Percentiles rank a stretch among this genome's conserved stretches.
These are phyloP conservation scores for Drosophila ezoana DNA, from an alignment of 2,888 invertebrate genomes.

Conservation along the genomic window DNA sequence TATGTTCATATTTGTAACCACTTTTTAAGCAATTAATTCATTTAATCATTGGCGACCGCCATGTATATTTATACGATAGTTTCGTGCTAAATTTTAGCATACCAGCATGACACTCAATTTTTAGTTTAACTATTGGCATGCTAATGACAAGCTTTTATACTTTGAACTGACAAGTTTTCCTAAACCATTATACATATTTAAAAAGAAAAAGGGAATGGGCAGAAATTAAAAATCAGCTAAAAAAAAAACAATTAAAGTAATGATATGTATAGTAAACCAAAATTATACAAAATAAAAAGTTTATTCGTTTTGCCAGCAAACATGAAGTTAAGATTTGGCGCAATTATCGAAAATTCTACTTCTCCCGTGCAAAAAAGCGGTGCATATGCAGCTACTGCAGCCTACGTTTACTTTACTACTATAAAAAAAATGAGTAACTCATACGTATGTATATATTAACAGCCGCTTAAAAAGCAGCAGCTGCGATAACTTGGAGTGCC, in stretches of 20 bases:
- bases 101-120: slow-evolving; percentile 3
- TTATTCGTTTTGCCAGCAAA: slow-evolving; percentile 23
- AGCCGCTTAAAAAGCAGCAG: slow-evolving; percentile 60
- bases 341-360: neutral
- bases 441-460: slow-evolving; percentile 11
- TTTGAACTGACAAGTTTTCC: neutral
- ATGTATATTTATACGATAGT: neutral
- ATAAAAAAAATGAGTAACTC: neutral
- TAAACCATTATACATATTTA: neutral
- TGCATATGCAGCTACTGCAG: slow-evolving; percentile 1
- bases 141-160: neutral
- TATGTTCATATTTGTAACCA: too few relatives aligned
- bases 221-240: neutral
- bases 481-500: slow-evolving; percentile 82
- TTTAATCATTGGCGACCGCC: too few relatives aligned
- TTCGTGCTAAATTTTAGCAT: neutral
- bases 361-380: neutral
- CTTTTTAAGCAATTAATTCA: too few relatives aligned
- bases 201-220: neutral
- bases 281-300: slow-evolving; percentile 7
- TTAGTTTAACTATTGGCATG: neutral
- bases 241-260: neutral
- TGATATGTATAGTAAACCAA: neutral
- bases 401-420: slow-evolving; percentile 5
- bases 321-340: neutral